Conservation (phyloP, 2,797 vertebrate species). For the Echiichthys vipera region DNA sequence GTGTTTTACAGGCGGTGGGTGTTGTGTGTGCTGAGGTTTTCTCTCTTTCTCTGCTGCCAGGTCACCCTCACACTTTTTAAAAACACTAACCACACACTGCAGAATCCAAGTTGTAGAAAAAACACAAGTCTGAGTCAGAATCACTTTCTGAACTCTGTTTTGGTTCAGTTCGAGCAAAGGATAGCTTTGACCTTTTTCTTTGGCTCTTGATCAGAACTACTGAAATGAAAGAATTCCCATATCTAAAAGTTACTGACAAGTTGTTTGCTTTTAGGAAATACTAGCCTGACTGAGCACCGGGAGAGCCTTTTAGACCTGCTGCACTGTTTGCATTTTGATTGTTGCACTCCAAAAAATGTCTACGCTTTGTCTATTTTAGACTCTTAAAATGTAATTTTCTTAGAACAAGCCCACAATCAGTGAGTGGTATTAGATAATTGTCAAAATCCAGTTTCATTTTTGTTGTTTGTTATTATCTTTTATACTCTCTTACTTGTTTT, state of each 20-base stretch:
- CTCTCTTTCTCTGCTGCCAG: slow-evolving; percentile 55
- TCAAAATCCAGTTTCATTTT: not conserved
- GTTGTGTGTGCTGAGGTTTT: slow-evolving; percentile 30
- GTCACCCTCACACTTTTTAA: slow-evolving; percentile 57
- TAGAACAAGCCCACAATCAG: not conserved
- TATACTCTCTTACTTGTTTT: not conserved
- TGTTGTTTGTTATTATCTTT: not conserved
- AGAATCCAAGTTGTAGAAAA: slow-evolving; percentile 44
- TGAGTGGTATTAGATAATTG: not conserved
- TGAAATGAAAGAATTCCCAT: slow-evolving; percentile 51
- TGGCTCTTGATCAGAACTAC: slow-evolving; percentile 53
- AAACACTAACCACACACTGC: slow-evolving; percentile 58
- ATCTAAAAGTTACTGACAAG: slow-evolving; percentile 33
- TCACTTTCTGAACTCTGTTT: slow-evolving; percentile 28
- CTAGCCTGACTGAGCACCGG: not conserved
- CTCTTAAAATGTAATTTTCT: not conserved
- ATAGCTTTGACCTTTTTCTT: slow-evolving; percentile 50
- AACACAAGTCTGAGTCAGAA: slow-evolving; percentile 49
- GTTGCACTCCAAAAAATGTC: not conserved
- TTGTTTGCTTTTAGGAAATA: slow-evolving; percentile 47
- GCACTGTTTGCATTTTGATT: slow-evolving; percentile 18
- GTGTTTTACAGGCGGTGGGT: slow-evolving; percentile 69
- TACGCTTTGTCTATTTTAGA: not conserved
- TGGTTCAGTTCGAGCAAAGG: slow-evolving; percentile 11
- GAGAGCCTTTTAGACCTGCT: slow-evolving; percentile 4